phyloP scores from a whole-genome alignment of 1,140 invertebrate genomes.

The Platyscapa corneri region DNA sequence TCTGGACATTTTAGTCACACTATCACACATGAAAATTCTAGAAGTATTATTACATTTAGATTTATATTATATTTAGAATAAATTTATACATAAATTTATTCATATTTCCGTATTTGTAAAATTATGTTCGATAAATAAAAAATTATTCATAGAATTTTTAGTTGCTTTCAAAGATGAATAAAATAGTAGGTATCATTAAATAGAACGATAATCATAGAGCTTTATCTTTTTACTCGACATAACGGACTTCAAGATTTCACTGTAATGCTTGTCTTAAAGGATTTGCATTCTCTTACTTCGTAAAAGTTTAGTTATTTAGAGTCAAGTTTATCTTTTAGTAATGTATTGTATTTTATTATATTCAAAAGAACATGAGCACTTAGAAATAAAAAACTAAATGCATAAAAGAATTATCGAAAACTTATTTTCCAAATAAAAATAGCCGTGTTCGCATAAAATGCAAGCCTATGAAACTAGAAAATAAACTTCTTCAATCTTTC shows the following conservation, averaged over 20 bases:
- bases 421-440: not conserved
- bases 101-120: no score
- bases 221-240: not conserved
- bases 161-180: not conserved
- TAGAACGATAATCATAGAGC: not conserved
- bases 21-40: no score
- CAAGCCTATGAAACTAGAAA: not conserved
- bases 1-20: no score
- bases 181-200: not conserved
- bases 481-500: not conserved
- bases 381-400: no score
- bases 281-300: not conserved
- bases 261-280: not conserved
- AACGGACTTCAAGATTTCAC: not conserved
- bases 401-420: no score
- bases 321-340: not conserved
- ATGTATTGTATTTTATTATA: not conserved
- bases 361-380: no score
- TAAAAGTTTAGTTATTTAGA: not conserved
- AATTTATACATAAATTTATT: no score
- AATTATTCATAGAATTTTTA: no score
- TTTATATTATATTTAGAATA: no score
- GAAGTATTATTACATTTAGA: no score
- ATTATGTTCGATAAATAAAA: no score
- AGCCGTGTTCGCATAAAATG: not conserved